Percentiles rank a stretch among this genome's conserved stretches.
These are phyloP conservation scores for Sebastes jordani DNA, from an alignment of 2,797 vertebrate species.

Conservation along the genomic window DNA sequence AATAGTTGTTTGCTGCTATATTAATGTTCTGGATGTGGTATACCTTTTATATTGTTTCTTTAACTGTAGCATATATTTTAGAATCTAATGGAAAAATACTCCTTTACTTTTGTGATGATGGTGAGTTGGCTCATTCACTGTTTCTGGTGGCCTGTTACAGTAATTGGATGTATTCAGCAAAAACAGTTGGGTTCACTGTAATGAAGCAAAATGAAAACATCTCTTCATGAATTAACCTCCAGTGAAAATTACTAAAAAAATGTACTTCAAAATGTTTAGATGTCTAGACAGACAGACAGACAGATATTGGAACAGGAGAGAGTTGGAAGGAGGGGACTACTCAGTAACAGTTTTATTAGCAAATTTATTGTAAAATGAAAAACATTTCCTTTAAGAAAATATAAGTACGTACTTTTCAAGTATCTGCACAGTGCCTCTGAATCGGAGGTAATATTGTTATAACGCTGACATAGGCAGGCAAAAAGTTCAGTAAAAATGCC, in stretches of 20 bases:
- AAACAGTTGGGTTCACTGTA: not conserved
- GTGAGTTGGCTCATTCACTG: not conserved
- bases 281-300: not conserved
- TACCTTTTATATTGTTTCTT: too few relatives aligned
- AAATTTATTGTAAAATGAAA: slow-evolving; percentile 29
- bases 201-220: not conserved
- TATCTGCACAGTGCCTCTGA: not conserved
- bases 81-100: not conserved
- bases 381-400: slow-evolving; percentile 1
- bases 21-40: too few relatives aligned
- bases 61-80: not conserved
- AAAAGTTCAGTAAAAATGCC: not conserved
- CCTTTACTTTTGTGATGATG: not conserved
- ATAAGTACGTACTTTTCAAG: slow-evolving; percentile 17
- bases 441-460: not conserved
- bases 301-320: not conserved
- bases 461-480: not conserved
- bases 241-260: too few relatives aligned
- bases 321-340: not conserved
- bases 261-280: too few relatives aligned
- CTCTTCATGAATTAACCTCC: not conserved
- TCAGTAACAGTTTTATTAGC: not conserved
- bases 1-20: too few relatives aligned
- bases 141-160: not conserved
- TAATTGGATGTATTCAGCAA: not conserved